These are phyloP conservation scores for Adelognathus sp. DNA, from an alignment of 2,888 invertebrate genomes.

Conservation along the genomic window DNA sequence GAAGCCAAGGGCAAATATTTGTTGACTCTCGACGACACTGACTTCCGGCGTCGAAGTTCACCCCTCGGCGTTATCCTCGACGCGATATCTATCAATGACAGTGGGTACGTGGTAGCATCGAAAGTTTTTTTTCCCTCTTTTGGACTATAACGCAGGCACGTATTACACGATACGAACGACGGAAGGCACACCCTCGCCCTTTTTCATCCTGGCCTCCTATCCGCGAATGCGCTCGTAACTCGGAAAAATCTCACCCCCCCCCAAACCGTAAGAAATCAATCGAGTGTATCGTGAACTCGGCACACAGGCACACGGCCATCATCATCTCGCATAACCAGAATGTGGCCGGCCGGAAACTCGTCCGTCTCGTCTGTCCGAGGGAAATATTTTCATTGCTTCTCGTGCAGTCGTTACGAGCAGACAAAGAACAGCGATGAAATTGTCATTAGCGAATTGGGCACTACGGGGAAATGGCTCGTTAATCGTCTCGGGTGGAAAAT, in stretches of 20 bases:
- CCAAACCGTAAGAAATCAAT: constrained; percentile 56
- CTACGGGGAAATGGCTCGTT: background rate
- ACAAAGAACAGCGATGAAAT: constrained; percentile 13
- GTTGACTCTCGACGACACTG: constrained; percentile 7
- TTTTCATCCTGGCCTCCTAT: background rate
- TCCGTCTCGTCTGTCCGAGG: background rate
- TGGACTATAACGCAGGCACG: background rate
- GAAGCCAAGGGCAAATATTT: constrained; percentile 51
- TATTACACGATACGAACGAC: background rate
- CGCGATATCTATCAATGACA: constrained; percentile 42
- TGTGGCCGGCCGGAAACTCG: constrained; percentile 32
- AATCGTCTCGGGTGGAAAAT: background rate
- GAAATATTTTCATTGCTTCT: background rate
- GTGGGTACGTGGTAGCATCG: background rate
- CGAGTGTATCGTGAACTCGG: constrained; percentile 13
- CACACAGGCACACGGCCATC: background rate
- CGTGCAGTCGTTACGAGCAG: background rate
- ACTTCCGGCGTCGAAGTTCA: constrained; percentile 12
- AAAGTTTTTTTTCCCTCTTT: background rate
- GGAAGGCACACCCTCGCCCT: background rate
- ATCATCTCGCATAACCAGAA: constrained; percentile 20
- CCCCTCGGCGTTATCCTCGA: background rate
- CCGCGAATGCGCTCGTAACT: constrained; percentile 33
- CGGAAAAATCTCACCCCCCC: constrained; percentile 25
- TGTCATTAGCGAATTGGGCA: background rate